Conservation (phyloP, 2,888 invertebrate species). For the Andricus curvator region DNA sequence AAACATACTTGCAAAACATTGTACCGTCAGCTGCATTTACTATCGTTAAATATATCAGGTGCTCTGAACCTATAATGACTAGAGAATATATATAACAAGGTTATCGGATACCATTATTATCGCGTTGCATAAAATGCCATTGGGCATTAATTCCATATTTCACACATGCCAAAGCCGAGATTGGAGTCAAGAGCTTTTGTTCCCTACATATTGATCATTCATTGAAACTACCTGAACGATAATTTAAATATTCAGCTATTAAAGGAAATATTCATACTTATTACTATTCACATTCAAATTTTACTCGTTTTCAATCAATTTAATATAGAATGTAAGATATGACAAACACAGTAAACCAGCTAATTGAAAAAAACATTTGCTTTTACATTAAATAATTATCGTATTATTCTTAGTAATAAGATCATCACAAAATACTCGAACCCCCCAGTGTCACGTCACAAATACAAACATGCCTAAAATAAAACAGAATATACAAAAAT, state of each 20-base stretch:
- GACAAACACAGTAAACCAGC: too few relatives aligned
- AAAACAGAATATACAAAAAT: too few relatives aligned
- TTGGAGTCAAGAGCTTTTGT: slow-evolving; percentile 15
- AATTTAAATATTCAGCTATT: not conserved
- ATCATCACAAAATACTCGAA: too few relatives aligned
- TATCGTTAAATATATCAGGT: not conserved
- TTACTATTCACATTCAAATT: too few relatives aligned
- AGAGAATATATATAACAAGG: slow-evolving; percentile 52
- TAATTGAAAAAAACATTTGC: too few relatives aligned
- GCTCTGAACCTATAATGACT: slow-evolving; percentile 36
- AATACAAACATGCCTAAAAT: too few relatives aligned
- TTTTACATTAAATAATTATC: too few relatives aligned
- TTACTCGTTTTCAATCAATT: too few relatives aligned
- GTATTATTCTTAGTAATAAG: too few relatives aligned
- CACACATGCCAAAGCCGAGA: not conserved
- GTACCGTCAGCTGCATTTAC: slow-evolving; percentile 7
- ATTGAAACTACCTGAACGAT: not conserved
- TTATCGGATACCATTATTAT: slow-evolving; percentile 58
- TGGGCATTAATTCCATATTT: slow-evolving; percentile 48
- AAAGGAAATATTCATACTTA: not conserved
- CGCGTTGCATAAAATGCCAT: slow-evolving; percentile 53
- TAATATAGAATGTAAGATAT: too few relatives aligned
- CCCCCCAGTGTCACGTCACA: too few relatives aligned
- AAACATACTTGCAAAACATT: not conserved
- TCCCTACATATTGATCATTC: not conserved